phyloP scores from a whole-genome alignment of 2,888 invertebrate genomes.

The Caenorhabditis sp. region DNA sequence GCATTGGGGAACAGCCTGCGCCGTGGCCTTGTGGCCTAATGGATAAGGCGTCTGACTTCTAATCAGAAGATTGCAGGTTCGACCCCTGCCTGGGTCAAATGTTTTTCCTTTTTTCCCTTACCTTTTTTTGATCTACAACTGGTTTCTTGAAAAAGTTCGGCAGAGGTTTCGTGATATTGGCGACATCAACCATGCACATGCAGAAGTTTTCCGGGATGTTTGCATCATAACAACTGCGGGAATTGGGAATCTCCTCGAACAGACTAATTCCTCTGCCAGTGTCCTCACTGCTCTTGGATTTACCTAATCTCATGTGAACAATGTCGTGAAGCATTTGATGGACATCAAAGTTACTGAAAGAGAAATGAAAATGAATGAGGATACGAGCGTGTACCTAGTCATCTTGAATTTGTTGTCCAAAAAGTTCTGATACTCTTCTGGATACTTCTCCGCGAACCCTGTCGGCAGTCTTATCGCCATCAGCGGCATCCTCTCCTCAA shows the following conservation, averaged over 20 bases:
- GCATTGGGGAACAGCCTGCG: neutral
- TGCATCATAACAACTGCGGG: constrained; percentile 72
- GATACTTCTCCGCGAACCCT: constrained; percentile 79
- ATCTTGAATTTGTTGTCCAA: constrained; percentile 65
- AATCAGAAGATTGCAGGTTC: constrained; percentile 79
- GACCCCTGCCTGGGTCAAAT: constrained; percentile 66
- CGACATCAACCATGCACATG: constrained; percentile 67
- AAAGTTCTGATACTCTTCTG: constrained; percentile 65
- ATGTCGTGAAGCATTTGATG: constrained; percentile 83
- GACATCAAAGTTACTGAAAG: constrained; percentile 84
- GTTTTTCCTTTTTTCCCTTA: neutral
- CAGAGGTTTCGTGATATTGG: constrained; percentile 25
- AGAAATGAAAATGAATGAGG: neutral
- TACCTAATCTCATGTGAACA: constrained; percentile 66
- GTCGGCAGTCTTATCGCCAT: constrained; percentile 83
- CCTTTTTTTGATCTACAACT: constrained; percentile 34
- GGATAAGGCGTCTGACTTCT: constrained; percentile 79
- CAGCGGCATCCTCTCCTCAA: constrained; percentile 84
- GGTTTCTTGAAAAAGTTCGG: constrained; percentile 27
- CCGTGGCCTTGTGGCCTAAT: constrained; percentile 23
- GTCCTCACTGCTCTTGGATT: constrained; percentile 19
- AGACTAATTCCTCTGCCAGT: constrained; percentile 71
- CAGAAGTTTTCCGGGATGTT: constrained; percentile 75
- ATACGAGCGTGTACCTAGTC: constrained; percentile 47
- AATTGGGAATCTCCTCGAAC: constrained; percentile 62